These are phyloP conservation scores for Falco columbarius DNA, from an alignment of 2,797 vertebrate species.

Conservation along the genomic window DNA sequence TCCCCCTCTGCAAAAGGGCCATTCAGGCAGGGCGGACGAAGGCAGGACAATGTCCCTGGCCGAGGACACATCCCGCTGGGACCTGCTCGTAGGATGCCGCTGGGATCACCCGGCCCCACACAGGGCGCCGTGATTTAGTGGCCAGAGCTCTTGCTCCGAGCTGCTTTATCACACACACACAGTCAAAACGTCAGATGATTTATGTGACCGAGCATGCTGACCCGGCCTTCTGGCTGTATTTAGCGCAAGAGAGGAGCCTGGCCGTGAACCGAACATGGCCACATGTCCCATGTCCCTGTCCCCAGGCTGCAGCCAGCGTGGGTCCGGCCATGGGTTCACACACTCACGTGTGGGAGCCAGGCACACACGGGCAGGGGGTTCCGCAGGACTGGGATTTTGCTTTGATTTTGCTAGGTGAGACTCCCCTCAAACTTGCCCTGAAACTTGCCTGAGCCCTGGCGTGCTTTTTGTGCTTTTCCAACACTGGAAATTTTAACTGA, in stretches of 20 bases:
- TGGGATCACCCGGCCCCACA: not conserved
- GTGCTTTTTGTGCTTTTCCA: not conserved
- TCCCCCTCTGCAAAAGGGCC: no score
- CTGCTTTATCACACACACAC: not conserved
- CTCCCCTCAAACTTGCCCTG: not conserved
- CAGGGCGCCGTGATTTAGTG: not conserved
- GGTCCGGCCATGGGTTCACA: not conserved
- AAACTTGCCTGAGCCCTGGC: not conserved
- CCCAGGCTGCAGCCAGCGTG: not conserved
- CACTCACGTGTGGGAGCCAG: not conserved
- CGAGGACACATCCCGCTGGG: fast-evolving
- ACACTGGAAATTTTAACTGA: not conserved
- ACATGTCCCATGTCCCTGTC: not conserved
- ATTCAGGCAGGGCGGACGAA: fast-evolving
- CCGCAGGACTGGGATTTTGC: not conserved
- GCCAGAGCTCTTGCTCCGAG: not conserved
- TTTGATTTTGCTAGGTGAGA: not conserved
- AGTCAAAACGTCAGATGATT: not conserved
- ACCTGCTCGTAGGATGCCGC: not conserved
- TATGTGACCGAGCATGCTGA: fast-evolving
- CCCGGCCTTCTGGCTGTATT: not conserved
- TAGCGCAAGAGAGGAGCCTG: not conserved
- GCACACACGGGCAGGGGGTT: fast-evolving
- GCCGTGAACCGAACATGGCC: not conserved
- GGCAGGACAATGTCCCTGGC: not conserved